Conservation (phyloP, 2,888 invertebrate species). For the Drosophila quinaria region DNA sequence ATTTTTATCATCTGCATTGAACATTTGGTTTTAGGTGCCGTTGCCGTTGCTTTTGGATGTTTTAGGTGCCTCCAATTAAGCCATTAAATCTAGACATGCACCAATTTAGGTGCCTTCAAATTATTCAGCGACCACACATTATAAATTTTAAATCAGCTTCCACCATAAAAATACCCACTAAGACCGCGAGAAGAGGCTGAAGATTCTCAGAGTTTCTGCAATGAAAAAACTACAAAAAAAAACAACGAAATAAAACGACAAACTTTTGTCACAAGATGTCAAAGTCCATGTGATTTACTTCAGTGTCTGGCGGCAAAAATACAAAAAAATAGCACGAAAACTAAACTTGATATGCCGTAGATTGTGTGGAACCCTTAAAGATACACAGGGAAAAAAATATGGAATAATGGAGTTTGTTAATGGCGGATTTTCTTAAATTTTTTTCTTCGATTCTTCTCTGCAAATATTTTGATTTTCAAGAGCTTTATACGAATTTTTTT, state of each 20-base stretch:
- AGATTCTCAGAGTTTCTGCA: background rate
- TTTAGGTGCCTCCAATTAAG: constrained; percentile 62
- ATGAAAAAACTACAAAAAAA: constrained; percentile 2
- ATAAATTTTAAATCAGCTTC: constrained; percentile 78
- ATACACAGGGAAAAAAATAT: too few species aligned
- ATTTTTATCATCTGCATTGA: constrained; percentile 9
- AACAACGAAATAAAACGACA: constrained; percentile 27
- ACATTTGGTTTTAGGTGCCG: background rate
- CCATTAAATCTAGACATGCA: constrained; percentile 80
- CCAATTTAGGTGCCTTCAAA: constrained; percentile 82
- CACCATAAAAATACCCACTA: constrained; percentile 56
- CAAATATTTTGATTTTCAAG: too few species aligned
- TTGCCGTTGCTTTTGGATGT: background rate
- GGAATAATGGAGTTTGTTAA: too few species aligned
- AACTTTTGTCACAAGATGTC: constrained; percentile 78
- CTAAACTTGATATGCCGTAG: background rate
- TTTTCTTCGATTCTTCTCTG: too few species aligned
- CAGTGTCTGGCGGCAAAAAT: constrained; percentile 31
- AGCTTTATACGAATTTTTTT: too few species aligned
- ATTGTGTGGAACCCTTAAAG: background rate
- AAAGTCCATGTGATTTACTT: constrained; percentile 77
- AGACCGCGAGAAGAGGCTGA: background rate
- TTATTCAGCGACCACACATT: constrained; percentile 85
- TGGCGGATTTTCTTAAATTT: too few species aligned
- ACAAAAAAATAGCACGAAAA: constrained; percentile 16